Base-by-base conservation (phyloP, 1,140 invertebrate species). In the Drosophila leontia region DNA sequence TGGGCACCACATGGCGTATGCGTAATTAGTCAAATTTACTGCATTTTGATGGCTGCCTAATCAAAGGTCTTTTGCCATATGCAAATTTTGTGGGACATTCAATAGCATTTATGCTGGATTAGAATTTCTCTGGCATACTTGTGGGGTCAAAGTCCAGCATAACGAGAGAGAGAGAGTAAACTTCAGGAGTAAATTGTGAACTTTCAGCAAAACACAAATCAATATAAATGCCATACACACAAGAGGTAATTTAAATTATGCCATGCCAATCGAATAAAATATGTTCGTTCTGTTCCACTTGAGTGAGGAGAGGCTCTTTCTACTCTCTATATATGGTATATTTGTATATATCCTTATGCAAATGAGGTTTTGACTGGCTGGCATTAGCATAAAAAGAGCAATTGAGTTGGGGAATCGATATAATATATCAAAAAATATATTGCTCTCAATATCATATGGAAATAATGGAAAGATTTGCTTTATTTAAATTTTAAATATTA, bases 341-440 rank as follows among this genome's bases (percentile, higher is more conserved):
- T 37, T 0, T 51, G 7, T 11, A 35, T 53, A 39, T 26, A 39
- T 56, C 35, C 53, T 56, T 56, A 75, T 82, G 75, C 70, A 87
- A 87, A 82, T 87, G 19, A 51, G 55, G n/a, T n/a, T 23, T 15
- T 37, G 35, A 23, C 53, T 55, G 53, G n/a, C 35, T 48, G 37
- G 45, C 50, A 88, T 87, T 88, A 77, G 76, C 83, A 88, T 87
- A 74, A 83, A 72, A 62, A 70, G 55, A 42, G 44, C 77, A 55
- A 75, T 65, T 48, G 56, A 69, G 62, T 44, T 48, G 26, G 45
- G 23, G 3, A 48, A 15, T 7, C 12, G 2, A 8, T 4, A 47
- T 8, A 3, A 47, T 12, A 11, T 37, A 34, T 34, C 2, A 11
- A 9, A 3, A 34, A 34, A 34, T 34, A 34, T 9, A 34, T 34